Conservation (phyloP, 2,888 invertebrate genomes). For the Pinctada fucata region DNA sequence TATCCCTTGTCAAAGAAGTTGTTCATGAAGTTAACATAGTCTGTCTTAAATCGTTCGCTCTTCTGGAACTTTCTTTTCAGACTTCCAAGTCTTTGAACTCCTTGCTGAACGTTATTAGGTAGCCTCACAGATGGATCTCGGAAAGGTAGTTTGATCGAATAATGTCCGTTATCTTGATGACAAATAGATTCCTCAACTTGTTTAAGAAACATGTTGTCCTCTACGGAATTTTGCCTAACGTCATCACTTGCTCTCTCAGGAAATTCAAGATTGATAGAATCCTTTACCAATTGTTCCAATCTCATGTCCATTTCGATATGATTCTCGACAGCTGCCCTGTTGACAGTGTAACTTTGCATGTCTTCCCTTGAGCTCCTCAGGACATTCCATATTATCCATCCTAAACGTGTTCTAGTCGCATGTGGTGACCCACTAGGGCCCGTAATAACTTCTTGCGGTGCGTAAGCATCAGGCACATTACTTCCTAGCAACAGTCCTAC, state of each 20-base stretch:
- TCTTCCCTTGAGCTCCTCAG: constrained; percentile 5
- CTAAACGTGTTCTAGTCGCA: constrained; percentile 29
- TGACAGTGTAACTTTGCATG: constrained; percentile 14
- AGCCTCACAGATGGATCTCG: constrained; percentile 11
- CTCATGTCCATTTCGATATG: constrained; percentile 14
- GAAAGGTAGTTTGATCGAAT: no score
- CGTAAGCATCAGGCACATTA: constrained; percentile 39
- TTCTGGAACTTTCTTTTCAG: constrained; percentile 22
- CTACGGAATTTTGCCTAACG: constrained; percentile 27
- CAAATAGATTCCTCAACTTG: no score
- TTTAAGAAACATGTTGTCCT: no score
- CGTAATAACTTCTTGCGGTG: constrained; percentile 34
- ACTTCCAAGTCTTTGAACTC: constrained; percentile 19
- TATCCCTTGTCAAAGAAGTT: constrained; percentile 38
- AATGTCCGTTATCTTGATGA: no score
- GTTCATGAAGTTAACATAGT: constrained; percentile 38
- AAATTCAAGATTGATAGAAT: constrained; percentile 39
- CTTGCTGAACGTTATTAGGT: constrained; percentile 28
- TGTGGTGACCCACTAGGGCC: constrained; percentile 43
- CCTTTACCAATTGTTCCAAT: constrained; percentile 31
- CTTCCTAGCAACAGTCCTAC: constrained; percentile 42
- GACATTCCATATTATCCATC: constrained; percentile 45
- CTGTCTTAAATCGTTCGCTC: constrained; percentile 25
- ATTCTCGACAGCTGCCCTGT: constrained; percentile 21
- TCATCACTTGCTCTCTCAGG: constrained; percentile 34